Evolutionary conservation across 2,888 invertebrate genomes (phyloP), one percentile per base, ranked within the genome.

Genomic region (Drosophila peninsularis): DNA sequence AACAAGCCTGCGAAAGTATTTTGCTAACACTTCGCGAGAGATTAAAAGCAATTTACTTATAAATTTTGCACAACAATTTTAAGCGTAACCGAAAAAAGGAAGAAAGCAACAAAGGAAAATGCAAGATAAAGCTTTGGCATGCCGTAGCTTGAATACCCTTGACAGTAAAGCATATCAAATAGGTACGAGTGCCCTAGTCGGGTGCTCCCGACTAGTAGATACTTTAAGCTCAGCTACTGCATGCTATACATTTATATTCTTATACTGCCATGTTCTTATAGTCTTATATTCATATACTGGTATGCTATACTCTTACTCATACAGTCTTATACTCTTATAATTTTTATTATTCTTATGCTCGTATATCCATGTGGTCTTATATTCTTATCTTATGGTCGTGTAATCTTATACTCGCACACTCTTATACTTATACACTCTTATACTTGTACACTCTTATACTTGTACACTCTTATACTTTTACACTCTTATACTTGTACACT

Each of bases 1-100:
- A 57, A 60, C 62, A 68, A 74, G 75, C 70, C 75, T 65, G 60
- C 62, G 62, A 76, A 76, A 76, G 71, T 78, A 75, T 78, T 76
- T 79, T 69, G 75, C 76, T 21, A 76, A 78, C 76, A 78, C 76
- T 76, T 76, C 75, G 79, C 76, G 79, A 75, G 75, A 66, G 76
- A 63, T 75, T 76, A 76, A 76, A 76, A 78, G 79, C 79, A 79
- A 79, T 77, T 79, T 77, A 77, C 77, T 77, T 77, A 79, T 79
- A 79, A 75, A 75, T 77, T 77, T 79, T 71, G 67, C 71, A 79
- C 76, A 77, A 64, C 77, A 79, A 77, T 79, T 79, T 79, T 62
- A 64, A 53, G 77, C 58, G 54, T 75, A 39, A 21, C 30, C 55
- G 42, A 60, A 47, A 37, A 37, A 39, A 41, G 42, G 10, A 41